Percentiles rank a stretch among this genome's conserved stretches.
phyloP scores from a whole-genome alignment of 2,888 invertebrate species.

The Drosophila multiciliata region DNA sequence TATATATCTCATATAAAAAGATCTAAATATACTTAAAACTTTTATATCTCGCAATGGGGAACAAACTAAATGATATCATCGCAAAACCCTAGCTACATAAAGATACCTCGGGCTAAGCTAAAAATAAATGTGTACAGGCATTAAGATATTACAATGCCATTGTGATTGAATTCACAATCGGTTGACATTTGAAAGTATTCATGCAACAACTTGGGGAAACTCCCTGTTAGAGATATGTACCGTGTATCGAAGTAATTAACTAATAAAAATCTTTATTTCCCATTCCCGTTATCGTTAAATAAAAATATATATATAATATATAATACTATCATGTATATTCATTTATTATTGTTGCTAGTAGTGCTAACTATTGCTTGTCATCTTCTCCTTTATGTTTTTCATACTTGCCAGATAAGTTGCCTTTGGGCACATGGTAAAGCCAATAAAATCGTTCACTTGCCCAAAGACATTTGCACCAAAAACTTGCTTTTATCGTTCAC shows the following conservation, averaged over 20 bases:
- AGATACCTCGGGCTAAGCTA: neutral
- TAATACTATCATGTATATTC: neutral
- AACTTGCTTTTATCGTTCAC: constrained; percentile 2
- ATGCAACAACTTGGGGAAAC: constrained; percentile 14
- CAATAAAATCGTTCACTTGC: constrained; percentile 8
- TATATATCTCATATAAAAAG: neutral
- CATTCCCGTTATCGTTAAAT: neutral
- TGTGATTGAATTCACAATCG: neutral
- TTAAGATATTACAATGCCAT: neutral
- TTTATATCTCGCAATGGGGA: neutral
- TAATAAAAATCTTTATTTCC: neutral
- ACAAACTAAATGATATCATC: neutral
- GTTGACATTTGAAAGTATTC: neutral
- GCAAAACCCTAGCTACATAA: neutral
- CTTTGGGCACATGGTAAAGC: constrained; percentile 1
- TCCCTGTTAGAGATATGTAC: neutral
- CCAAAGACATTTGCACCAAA: neutral
- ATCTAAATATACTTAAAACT: neutral
- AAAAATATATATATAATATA: too few relatives aligned
- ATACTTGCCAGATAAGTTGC: constrained; percentile 10
- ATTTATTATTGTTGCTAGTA: constrained; percentile 1
- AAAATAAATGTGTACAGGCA: neutral
- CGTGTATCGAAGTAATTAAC: neutral
- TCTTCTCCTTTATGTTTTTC: neutral
- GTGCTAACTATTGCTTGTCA: neutral